These are phyloP conservation scores for Zootoca vivipara DNA, from an alignment of 2,113 vertebrate species.

Conservation along the genomic window DNA sequence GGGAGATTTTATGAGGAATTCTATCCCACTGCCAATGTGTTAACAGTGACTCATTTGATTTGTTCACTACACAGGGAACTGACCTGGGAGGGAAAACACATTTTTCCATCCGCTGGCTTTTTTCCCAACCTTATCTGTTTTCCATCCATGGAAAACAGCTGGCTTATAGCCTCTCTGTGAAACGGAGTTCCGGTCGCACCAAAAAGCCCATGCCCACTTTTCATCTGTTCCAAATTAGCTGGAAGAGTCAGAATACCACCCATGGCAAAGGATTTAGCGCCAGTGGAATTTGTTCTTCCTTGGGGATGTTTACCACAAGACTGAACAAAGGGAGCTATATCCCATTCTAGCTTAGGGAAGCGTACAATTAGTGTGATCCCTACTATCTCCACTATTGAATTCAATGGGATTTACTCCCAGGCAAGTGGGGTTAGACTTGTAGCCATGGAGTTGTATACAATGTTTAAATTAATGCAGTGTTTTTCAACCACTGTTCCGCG, in stretches of 20 bases:
- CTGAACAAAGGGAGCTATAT: no score
- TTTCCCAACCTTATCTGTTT: slow-evolving; percentile 30
- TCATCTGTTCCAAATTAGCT: not conserved
- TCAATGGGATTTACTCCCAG: no score
- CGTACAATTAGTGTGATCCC: not conserved
- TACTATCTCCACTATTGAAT: no score
- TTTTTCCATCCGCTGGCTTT: not conserved
- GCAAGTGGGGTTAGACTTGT: no score
- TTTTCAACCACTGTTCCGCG: no score
- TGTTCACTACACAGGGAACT: not conserved
- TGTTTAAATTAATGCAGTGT: no score
- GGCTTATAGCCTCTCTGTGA: not conserved
- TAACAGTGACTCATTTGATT: not conserved
- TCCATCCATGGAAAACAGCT: slow-evolving; percentile 21
- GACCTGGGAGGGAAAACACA: not conserved
- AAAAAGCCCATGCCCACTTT: not conserved
- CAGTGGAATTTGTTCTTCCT: not conserved
- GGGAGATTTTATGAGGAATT: not conserved
- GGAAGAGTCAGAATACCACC: not conserved
- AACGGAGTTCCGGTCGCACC: not conserved
- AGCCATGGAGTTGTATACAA: no score
- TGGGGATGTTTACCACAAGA: no score
- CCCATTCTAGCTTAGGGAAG: no score
- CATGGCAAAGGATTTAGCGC: not conserved
- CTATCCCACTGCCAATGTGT: not conserved